Evolutionary conservation across 2,888 invertebrate genomes (phyloP), one percentile per base, ranked within the genome.

Genomic region (Corbicula japonica): DNA sequence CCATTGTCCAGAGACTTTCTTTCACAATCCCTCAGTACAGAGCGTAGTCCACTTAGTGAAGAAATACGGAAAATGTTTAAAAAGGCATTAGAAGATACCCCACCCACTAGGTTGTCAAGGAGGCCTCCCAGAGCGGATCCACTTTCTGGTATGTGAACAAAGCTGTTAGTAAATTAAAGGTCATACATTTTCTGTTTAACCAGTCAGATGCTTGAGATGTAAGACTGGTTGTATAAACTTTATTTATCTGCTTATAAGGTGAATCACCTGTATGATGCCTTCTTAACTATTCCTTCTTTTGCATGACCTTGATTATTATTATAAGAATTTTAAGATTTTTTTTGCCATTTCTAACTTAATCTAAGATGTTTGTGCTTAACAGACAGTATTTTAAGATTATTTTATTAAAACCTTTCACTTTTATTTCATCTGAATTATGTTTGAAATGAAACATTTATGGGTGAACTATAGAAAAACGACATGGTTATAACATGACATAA

Each of bases 21-120:
- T 44, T 73, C 80, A 28, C 44, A 62, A 28, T 76, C 76, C 12
- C 38, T 76, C 15, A 62, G 70, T 5, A 62, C 74, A 30, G 76
- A 78, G 12, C 71, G 74, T 56, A 86, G 86, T 73, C 86, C 86
- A 2, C 71, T 86, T 28, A 78, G 69, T 52, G 75, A 83, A 2
- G 86, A 86, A 41, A 84, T 86, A 10, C 63, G 85, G 21, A 74
- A 74, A 54, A 86, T 86, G 83, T 86, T 79, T 35, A 66, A 83
- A 35, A 75, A 86, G 48, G 86, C 85, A 1, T 48, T 84, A 2
- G 77, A 62, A 10, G 80, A 76, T 5, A 83, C 76, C 12, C 71
- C 79, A 12, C 79, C 69, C 2, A 28, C 41, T 2, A 48, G 48
- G 21, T 48, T 1, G 23, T 23, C 21, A 2, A n/a, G 48, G 48